Base-by-base conservation (phyloP, 1,140 invertebrate genomes). In the Stegodyphus mimosarum region DNA sequence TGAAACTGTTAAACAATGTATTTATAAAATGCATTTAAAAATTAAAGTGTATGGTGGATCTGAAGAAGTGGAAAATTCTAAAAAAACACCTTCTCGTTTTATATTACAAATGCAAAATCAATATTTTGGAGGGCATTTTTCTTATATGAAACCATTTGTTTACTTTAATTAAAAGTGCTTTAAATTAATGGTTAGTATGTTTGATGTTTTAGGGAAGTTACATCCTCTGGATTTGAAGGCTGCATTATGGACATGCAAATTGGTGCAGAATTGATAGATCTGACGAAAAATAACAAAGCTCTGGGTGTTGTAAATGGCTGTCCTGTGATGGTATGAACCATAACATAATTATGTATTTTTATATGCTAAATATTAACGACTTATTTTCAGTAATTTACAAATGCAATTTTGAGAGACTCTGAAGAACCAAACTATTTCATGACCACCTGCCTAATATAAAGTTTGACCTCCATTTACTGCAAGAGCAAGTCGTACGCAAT, bases 171-270 rank as follows among this genome's bases (percentile, higher is more conserved):
- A 33, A 33, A 33, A 33, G 33, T 33, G 33, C 33, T 33, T 33
- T 33, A 33, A 33, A 33, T 33, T 33, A 33, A 9, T 10, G 55
- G 0, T 60, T 60, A 60, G 5, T 10, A 60, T 15, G 15, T 60
- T 60, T 60, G 9, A 60, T 18, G 87, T 88, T 87, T 70, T 83
- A 92, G 90, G 18, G 89, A 89, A 83, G 90, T 92, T 9, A 90
- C 90, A 9, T 90, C 90, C 60, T 87, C 92, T 49, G 95, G 95
- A 74, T 99, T 99, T 90, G 96, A 98, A 88, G 98, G 98, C 6
- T 99, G 98, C 89, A 95, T 99, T 64, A 93, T 96, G 88, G 92
- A 95, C 85, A 93, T 99, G 2, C 92, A 93, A 33, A 94, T 99
- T 71, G 93, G 93, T 10, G 92, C 93, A 0, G 92, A 92, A 7